phyloP scores from a whole-genome alignment of 2,888 invertebrate species.

The Lithophane semibrunnea region DNA sequence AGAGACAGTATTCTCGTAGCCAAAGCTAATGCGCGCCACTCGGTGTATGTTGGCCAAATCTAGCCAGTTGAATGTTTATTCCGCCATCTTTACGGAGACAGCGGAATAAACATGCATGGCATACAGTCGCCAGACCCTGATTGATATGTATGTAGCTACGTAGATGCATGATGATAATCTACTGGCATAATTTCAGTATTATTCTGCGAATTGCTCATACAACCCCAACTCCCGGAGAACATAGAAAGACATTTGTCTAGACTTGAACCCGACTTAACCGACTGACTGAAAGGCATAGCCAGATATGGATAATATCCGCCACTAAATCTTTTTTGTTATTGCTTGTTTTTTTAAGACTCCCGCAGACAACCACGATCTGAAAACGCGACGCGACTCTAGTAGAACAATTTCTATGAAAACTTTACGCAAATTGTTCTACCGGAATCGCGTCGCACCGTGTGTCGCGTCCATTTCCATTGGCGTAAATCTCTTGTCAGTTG shows the following conservation, averaged over 20 bases:
- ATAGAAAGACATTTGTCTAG: background rate
- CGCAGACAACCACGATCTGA: too few species aligned
- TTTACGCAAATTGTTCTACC: too few species aligned
- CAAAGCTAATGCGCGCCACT: background rate
- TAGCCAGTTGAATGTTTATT: slow-evolving; percentile 9
- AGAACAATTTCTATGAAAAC: too few species aligned
- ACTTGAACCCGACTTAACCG: background rate
- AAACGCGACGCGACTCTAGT: too few species aligned
- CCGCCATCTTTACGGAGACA: slow-evolving; percentile 11
- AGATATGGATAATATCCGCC: too few species aligned
- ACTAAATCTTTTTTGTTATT: too few species aligned
- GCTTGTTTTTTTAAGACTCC: too few species aligned
- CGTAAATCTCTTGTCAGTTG: too few species aligned
- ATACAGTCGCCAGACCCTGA: slow-evolving; percentile 3
- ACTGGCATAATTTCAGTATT: slow-evolving; percentile 6
- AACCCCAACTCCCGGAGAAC: background rate
- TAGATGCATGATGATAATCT: background rate
- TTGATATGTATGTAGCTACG: background rate
- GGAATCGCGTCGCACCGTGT: too few species aligned
- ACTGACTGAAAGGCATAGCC: background rate
- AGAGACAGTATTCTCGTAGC: background rate
- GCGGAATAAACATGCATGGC: slow-evolving; percentile 33
- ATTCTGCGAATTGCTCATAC: background rate
- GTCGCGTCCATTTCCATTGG: too few species aligned
- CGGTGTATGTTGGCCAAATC: background rate